phyloP scores from a whole-genome alignment of 2,113 vertebrate genomes.

The Brachyhypopomus gauderio region DNA sequence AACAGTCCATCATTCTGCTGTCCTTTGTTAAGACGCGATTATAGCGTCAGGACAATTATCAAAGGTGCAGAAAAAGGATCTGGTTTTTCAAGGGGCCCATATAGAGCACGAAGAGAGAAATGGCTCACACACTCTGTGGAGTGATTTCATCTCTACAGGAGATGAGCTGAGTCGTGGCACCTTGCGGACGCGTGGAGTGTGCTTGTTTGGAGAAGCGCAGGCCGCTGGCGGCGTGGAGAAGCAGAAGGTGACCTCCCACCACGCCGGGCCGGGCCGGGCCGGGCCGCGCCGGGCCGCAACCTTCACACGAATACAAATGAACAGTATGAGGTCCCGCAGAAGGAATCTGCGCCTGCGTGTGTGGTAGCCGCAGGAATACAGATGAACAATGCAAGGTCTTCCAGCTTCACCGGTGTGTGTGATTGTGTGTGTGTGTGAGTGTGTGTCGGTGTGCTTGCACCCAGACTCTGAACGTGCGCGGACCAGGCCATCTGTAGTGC shows the following conservation, averaged over 20 bases:
- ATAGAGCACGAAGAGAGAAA: conserved; percentile 27
- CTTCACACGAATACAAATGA: conserved; percentile 55
- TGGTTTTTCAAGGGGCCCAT: conserved; percentile 37
- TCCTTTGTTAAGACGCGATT: conserved; percentile 49
- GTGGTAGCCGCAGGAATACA: conserved; percentile 41
- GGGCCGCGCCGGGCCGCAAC: conserved; percentile 22
- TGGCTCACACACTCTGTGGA: conserved; percentile 35
- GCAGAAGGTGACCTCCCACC: conserved; percentile 23
- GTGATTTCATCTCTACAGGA: conserved; percentile 43
- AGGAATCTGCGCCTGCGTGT: conserved; percentile 34
- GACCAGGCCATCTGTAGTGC: conserved; percentile 14
- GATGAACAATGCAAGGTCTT: conserved; percentile 51
- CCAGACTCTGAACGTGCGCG: background rate
- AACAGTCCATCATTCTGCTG: conserved; percentile 45
- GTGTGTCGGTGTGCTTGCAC: background rate
- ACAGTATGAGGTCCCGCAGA: conserved; percentile 30
- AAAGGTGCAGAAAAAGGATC: conserved; percentile 29
- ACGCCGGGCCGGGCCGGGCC: no score
- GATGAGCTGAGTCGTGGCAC: conserved; percentile 33
- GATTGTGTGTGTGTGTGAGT: background rate
- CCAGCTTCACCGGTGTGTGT: conserved; percentile 6
- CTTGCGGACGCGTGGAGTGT: conserved; percentile 36
- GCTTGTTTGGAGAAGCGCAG: conserved; percentile 38
- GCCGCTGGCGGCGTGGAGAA: conserved; percentile 14
- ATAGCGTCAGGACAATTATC: conserved; percentile 48